These are phyloP conservation scores for Dasyurus viverrinus DNA, from an alignment of 2,113 vertebrate species.

Conservation along the genomic window DNA sequence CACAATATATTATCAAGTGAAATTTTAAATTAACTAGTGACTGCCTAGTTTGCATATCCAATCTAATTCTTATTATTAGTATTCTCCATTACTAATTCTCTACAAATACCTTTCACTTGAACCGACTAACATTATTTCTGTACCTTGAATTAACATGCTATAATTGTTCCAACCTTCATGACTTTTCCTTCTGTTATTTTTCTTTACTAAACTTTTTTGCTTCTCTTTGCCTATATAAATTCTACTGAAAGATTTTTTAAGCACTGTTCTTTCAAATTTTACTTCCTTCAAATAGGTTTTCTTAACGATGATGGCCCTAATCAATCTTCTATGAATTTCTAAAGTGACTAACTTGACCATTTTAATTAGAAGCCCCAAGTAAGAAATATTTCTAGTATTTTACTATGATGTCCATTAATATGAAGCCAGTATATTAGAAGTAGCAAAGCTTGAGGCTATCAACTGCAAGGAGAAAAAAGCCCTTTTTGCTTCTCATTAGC, in stretches of 20 bases:
- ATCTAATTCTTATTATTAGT: neutral
- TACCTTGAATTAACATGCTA: neutral
- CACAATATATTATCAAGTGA: neutral
- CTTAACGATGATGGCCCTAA: neutral
- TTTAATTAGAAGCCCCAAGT: neutral
- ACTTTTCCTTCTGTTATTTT: neutral
- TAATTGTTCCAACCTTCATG: neutral
- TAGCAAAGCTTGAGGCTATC: neutral
- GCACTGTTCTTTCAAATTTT: neutral
- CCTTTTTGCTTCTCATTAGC: constrained; percentile 23
- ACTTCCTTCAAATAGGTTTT: neutral
- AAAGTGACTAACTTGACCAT: neutral
- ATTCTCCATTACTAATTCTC: neutral
- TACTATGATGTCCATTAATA: neutral
- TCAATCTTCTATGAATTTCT: neutral
- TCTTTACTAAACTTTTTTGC: neutral
- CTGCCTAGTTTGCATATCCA: neutral
- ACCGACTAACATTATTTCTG: neutral
- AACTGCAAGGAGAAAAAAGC: neutral
- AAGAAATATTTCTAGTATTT: neutral
- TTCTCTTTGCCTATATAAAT: neutral
- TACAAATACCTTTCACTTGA: neutral
- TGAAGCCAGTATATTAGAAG: neutral
- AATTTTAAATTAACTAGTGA: neutral
- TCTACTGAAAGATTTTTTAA: neutral